Evolutionary conservation across 2,888 invertebrate species (phyloP).

Genomic region (Notodonta ziczac): DNA sequence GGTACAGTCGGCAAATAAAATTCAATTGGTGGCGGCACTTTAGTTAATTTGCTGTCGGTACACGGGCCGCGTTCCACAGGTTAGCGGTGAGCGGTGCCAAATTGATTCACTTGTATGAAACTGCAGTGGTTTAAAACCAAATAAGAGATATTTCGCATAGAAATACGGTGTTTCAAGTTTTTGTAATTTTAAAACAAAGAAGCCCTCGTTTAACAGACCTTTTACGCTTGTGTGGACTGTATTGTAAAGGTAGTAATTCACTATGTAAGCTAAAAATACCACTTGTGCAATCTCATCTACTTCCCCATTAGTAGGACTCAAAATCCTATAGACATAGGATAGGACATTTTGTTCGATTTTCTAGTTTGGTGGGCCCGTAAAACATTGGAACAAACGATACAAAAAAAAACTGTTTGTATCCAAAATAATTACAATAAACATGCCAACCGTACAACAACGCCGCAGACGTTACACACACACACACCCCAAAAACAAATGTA

Average conservation of each 20-base stretch:
- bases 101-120: slow-evolving; percentile 30
- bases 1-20: slow-evolving; percentile 30
- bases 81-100: slow-evolving; percentile 38
- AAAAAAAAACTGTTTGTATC: not conserved
- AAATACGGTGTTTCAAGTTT: not conserved
- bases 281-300: too few relatives aligned
- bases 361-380: too few relatives aligned
- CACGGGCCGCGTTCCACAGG: slow-evolving; percentile 36
- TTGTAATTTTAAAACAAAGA: not conserved
- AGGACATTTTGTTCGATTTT: too few relatives aligned
- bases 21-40: slow-evolving; percentile 28
- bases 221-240: too few relatives aligned
- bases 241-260: too few relatives aligned
- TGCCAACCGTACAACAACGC: not conserved
- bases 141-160: too few relatives aligned
- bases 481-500: slow-evolving; percentile 8
- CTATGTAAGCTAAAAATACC: too few relatives aligned
- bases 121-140: not conserved
- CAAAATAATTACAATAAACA: not conserved
- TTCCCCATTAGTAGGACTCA: too few relatives aligned
- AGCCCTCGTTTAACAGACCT: too few relatives aligned
- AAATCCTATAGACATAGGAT: too few relatives aligned
- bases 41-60: slow-evolving; percentile 37
- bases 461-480: not conserved
- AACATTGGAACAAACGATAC: not conserved